Evolutionary conservation across 2,113 vertebrate genomes (phyloP).

Genomic region (Ctenodactylus gundi): DNA sequence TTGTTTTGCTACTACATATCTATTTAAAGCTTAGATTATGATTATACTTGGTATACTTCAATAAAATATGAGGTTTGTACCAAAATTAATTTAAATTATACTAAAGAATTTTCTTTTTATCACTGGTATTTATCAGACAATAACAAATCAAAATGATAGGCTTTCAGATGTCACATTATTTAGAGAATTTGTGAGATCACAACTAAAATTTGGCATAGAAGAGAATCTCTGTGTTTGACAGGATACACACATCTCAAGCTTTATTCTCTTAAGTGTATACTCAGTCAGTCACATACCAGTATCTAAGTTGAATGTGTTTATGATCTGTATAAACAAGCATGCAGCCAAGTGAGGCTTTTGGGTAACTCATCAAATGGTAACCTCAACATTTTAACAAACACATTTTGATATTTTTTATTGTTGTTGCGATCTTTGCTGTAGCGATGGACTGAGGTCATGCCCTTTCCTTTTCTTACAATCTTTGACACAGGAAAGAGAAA

Average conservation of each 20-base stretch:
- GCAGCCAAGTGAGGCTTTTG: conserved; percentile 31
- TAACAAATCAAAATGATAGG: not conserved
- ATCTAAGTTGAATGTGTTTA: conserved; percentile 68
- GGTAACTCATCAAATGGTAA: conserved; percentile 59
- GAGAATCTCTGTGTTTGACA: not conserved
- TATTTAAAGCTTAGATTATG: not conserved
- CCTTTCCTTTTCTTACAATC: conserved; percentile 71
- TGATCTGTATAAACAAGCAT: conserved; percentile 49
- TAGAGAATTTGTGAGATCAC: conserved; percentile 3
- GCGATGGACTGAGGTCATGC: conserved; percentile 70
- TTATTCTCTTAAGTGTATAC: conserved; percentile 56
- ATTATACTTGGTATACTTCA: not conserved
- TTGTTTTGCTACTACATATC: not conserved
- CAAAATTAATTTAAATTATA: conserved; percentile 20
- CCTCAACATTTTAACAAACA: conserved; percentile 63
- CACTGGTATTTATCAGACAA: not conserved
- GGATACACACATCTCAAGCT: conserved; percentile 18
- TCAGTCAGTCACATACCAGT: conserved; percentile 24
- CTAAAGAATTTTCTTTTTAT: conserved; percentile 20
- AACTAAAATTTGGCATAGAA: not conserved
- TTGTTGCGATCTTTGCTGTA: conserved; percentile 54
- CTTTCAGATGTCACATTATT: not conserved
- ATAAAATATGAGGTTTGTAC: not conserved
- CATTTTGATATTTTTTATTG: conserved; percentile 72
- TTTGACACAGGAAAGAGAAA: conserved; percentile 68